Conservation (phyloP, 2,888 invertebrate genomes). For the Nemapogon koenigi region DNA sequence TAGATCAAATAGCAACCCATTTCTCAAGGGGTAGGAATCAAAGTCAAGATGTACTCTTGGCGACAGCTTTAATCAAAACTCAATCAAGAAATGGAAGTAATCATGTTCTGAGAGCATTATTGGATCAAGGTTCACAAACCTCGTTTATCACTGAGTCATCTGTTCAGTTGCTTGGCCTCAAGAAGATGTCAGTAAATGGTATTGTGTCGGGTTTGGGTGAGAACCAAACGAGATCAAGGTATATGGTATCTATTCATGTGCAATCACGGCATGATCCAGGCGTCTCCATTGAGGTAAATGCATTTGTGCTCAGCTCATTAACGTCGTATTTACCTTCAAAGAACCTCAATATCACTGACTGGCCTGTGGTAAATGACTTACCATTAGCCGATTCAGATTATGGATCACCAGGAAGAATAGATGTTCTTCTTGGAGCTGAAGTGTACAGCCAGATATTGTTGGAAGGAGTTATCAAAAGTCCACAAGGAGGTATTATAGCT, state of each 20-base stretch:
- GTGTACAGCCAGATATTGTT: slow-evolving; percentile 4
- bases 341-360: slow-evolving; percentile 8
- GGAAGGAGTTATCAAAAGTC: neutral
- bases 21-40: slow-evolving; percentile 3
- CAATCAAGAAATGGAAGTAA: slow-evolving; percentile 12
- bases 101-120: slow-evolving; percentile 16
- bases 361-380: slow-evolving; percentile 15
- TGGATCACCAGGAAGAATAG: slow-evolving; percentile 15
- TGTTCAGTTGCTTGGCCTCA: slow-evolving; percentile 17
- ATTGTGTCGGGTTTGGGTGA: slow-evolving; percentile 18
- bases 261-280: slow-evolving; percentile 13
- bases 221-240: slow-evolving; percentile 12
- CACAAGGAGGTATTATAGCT: neutral
- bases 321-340: slow-evolving; percentile 14
- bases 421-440: slow-evolving; percentile 17
- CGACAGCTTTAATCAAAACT: slow-evolving; percentile 19
- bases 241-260: slow-evolving; percentile 13
- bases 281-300: slow-evolving; percentile 13
- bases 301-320: slow-evolving; percentile 16
- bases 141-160: slow-evolving; percentile 21
- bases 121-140: slow-evolving; percentile 21
- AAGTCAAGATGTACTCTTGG: slow-evolving; percentile 18
- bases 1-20: slow-evolving; percentile 4
- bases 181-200: slow-evolving; percentile 17
- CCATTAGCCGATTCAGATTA: slow-evolving; percentile 17